A percentile compares a stretch with the other conserved stretches of the same genome.
phyloP scores from a whole-genome alignment of 92 coral and sea anemone genomes.

The Palythoa grandis region DNA sequence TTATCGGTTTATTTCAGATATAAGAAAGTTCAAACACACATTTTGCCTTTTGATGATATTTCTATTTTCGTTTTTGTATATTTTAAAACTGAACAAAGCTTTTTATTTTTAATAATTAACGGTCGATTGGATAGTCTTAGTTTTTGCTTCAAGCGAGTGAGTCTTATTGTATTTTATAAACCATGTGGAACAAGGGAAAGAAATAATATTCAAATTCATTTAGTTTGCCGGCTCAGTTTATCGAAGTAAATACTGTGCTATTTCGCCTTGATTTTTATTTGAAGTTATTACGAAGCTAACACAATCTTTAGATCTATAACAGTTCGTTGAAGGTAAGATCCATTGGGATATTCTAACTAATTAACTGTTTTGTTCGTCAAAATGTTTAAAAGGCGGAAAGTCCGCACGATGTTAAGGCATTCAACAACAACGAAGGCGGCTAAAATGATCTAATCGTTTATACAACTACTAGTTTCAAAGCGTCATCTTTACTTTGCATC shows the following conservation, averaged over 20 bases:
- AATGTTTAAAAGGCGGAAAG: neutral
- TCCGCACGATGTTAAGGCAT: neutral
- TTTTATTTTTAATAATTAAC: neutral
- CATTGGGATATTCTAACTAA: neutral
- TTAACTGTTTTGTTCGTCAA: neutral
- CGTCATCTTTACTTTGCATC: neutral
- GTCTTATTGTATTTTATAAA: neutral
- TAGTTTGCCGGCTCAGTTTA: neutral
- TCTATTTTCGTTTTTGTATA: neutral
- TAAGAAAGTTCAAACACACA: neutral
- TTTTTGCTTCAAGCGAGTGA: neutral
- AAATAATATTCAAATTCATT: neutral
- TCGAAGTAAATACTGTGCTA: neutral
- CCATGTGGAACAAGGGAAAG: conserved; percentile 17
- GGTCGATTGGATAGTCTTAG: neutral
- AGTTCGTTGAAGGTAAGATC: neutral
- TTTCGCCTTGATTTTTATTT: neutral
- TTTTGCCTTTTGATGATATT: neutral
- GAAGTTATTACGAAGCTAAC: neutral
- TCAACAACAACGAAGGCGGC: neutral
- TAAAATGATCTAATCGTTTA: neutral
- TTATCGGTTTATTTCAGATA: neutral
- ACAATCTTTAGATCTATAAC: too few species aligned
- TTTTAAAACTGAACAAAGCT: neutral
- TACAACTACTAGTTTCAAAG: neutral